Conservation (phyloP, 2,888 invertebrate genomes). For the Sphecodes monilicornis region DNA sequence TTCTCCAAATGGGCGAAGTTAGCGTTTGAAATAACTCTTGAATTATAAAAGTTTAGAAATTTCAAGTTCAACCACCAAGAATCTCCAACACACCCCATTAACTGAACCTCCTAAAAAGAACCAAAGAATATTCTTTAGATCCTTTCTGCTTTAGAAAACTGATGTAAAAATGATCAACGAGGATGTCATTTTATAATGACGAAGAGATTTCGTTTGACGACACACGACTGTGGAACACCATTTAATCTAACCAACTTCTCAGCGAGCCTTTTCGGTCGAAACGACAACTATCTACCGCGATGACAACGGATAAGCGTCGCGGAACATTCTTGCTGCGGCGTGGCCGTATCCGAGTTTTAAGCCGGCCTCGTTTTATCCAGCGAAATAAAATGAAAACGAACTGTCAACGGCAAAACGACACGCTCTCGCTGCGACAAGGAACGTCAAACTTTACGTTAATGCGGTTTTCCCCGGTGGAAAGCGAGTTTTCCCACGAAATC, state of each 20-base stretch:
- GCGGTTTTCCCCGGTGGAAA: constrained; percentile 62
- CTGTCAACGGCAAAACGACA: constrained; percentile 53
- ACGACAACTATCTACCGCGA: constrained; percentile 8
- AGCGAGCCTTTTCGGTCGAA: neutral
- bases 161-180: neutral
- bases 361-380: constrained; percentile 35
- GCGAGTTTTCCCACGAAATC: constrained; percentile 54
- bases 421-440: constrained; percentile 40
- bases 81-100: no score
- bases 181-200: neutral
- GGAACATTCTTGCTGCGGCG: constrained; percentile 7
- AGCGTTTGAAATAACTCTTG: neutral
- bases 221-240: neutral
- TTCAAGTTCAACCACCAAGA: neutral
- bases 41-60: neutral
- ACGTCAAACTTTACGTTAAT: constrained; percentile 71
- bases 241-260: neutral
- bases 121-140: neutral
- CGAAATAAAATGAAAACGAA: constrained; percentile 54
- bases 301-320: constrained; percentile 26
- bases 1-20: neutral
- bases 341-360: constrained; percentile 30
- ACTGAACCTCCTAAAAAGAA: neutral
- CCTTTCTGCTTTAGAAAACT: neutral
- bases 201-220: neutral